A percentile compares a stretch with the other conserved stretches of the same genome.
phyloP scores from a whole-genome alignment of 2,113 vertebrate species.

The Hymenochirus boettgeri region DNA sequence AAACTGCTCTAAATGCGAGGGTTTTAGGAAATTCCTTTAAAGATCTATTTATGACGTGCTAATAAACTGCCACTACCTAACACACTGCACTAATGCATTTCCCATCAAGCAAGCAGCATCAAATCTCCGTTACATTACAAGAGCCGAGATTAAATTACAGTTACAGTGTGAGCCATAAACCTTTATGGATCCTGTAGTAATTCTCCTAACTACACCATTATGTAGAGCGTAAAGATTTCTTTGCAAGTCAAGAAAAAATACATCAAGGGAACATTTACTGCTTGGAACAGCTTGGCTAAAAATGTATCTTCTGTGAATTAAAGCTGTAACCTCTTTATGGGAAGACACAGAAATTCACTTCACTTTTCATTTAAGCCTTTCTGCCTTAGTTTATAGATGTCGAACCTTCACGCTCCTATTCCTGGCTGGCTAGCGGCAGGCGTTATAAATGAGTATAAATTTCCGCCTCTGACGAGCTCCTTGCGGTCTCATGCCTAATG shows the following conservation, averaged over 20 bases:
- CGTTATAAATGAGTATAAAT: conserved; percentile 94
- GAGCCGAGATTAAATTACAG: conserved; percentile 76
- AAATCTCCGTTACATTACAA: conserved; percentile 61
- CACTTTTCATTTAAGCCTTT: conserved; percentile 84
- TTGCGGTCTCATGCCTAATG: conserved; percentile 74
- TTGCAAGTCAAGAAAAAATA: conserved; percentile 71
- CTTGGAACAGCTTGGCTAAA: conserved; percentile 70
- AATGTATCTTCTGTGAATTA: conserved; percentile 78
- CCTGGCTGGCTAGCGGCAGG: conserved; percentile 69
- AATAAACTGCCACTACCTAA: conserved; percentile 62
- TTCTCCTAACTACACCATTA: conserved; percentile 75
- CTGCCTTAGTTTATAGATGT: conserved; percentile 76
- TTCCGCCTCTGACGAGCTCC: conserved; percentile 83
- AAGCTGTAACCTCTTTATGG: conserved; percentile 81
- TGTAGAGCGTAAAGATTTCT: conserved; percentile 84
- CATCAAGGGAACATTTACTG: conserved; percentile 76
- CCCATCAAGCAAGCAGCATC: conserved; percentile 20
- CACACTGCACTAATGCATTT: conserved; percentile 25
- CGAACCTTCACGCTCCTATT: conserved; percentile 81
- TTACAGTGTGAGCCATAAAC: conserved; percentile 69
- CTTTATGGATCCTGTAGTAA: conserved; percentile 74
- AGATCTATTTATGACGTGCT: conserved; percentile 72
- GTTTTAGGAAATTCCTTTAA: conserved; percentile 55
- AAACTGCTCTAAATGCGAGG: conserved; percentile 30
- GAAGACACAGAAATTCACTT: conserved; percentile 85